Evolutionary conservation across 2,888 invertebrate species (phyloP), one percentile per base, ranked within the genome.

Genomic region (Apotomis betuletana): DNA sequence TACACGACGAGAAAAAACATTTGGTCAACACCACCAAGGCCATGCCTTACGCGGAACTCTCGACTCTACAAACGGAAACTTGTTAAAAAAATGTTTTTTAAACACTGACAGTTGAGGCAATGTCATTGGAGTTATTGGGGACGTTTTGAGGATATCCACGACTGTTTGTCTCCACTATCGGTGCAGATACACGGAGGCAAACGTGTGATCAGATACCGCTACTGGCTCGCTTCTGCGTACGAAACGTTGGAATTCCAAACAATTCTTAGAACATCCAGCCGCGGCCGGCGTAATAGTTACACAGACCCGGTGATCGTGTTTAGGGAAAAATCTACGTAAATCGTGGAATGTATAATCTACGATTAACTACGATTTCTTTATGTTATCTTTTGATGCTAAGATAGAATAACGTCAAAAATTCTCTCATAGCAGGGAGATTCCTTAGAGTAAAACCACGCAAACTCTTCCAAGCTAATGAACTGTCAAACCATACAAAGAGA

Each of bases 11-110:
- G 80, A 85, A 89, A 88, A 89, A 86, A 87, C 83, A 84, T 87
- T 87, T 84, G 82, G 81, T 83, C 85, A 89, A 87, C 86, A 87
- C 79, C 81, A 81, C 81, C 90, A 90, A 91, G 91, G 91, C 87
- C 90, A 89, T 75, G 80, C 77, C 73, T 82, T 86, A 89, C 87
- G 83, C 88, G 88, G 86, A 90, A 89, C 87, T 88, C 83, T 83
- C 81, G 79, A 83, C 81, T 80, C 79, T 70, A 78, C 78, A 77
- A 78, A 79, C 78, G 74, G 78, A 77, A 79, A 79, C 73, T 76
- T 67, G 72, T 62, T 58, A 61, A 67, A 72, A 61, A 75, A 73
- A 41, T 9, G 36, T 52, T 60, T 74, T 75, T 68, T 74, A 41
- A 41, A 60, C n/a, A 41, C 12, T 54, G 52, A 15, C 67, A 52